These are phyloP conservation scores for Balanococcus diminutus DNA, from an alignment of 2,888 invertebrate species.

Conservation along the genomic window DNA sequence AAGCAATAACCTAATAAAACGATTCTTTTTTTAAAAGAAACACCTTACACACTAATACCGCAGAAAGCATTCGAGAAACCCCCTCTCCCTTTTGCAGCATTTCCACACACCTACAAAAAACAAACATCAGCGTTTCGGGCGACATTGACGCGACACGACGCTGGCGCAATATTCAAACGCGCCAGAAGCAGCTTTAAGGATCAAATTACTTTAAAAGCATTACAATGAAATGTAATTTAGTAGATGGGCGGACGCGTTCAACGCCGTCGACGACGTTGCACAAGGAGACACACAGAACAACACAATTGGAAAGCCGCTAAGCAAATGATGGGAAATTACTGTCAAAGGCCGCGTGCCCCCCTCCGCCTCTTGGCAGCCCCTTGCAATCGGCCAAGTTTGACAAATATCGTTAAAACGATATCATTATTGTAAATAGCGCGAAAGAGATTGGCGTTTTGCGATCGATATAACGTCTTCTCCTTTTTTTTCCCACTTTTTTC, in stretches of 20 bases:
- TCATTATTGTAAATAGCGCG: slow-evolving; percentile 28
- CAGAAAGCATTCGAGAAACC: no score
- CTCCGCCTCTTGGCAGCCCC: neutral
- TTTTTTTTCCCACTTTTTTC: neutral
- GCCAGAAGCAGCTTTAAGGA: slow-evolving; percentile 37
- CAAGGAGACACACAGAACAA: neutral
- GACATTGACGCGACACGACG: neutral
- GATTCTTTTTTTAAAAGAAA: no score
- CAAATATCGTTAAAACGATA: slow-evolving; percentile 42
- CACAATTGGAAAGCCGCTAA: slow-evolving; percentile 44
- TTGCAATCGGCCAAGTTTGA: slow-evolving; percentile 21
- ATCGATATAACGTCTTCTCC: neutral
- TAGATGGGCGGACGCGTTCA: slow-evolving; percentile 32
- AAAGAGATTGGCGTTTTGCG: slow-evolving; percentile 37
- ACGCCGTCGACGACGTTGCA: neutral
- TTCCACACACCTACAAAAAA: no score
- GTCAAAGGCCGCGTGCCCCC: slow-evolving; percentile 28
- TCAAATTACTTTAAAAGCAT: slow-evolving; percentile 53
- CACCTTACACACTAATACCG: no score
- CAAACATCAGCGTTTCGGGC: neutral
- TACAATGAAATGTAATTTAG: slow-evolving; percentile 53
- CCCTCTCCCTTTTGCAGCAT: no score
- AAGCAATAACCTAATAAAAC: slow-evolving; percentile 13
- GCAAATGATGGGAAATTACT: slow-evolving; percentile 47
- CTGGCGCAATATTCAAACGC: neutral